These are phyloP conservation scores for Sardinella longiceps DNA, from an alignment of 2,797 vertebrate genomes.

Conservation along the genomic window DNA sequence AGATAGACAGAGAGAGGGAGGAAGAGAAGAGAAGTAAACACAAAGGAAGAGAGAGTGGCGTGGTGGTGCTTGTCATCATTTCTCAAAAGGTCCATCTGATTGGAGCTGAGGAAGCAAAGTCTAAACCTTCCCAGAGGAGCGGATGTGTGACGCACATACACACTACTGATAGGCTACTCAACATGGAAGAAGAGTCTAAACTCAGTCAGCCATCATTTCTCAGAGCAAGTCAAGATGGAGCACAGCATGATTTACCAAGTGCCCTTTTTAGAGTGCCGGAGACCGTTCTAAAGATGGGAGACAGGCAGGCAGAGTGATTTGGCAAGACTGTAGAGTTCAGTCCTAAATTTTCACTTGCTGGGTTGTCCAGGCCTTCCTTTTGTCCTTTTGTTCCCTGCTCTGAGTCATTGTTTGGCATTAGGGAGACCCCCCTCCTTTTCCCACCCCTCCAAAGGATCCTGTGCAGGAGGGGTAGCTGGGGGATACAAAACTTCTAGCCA, in stretches of 20 bases:
- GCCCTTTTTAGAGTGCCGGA: slow-evolving; percentile 21
- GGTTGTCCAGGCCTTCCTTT: slow-evolving; percentile 57
- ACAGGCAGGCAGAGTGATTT: slow-evolving; percentile 18
- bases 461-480: slow-evolving; percentile 54
- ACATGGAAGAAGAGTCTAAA: neutral
- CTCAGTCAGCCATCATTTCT: slow-evolving; percentile 5
- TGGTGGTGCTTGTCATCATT: slow-evolving; percentile 63
- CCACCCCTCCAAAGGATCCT: slow-evolving; percentile 52
- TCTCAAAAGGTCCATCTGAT: slow-evolving; percentile 57
- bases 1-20: slow-evolving; percentile 35
- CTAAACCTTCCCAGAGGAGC: slow-evolving; percentile 66
- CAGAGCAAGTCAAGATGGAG: slow-evolving; percentile 19
- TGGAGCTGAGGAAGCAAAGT: slow-evolving; percentile 68
- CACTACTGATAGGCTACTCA: slow-evolving; percentile 22
- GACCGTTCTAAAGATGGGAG: neutral
- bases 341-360: slow-evolving; percentile 54
- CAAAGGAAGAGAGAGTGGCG: neutral
- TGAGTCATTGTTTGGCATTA: slow-evolving; percentile 70
- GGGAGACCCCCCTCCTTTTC: slow-evolving; percentile 51
- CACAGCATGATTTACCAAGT: neutral
- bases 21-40: neutral
- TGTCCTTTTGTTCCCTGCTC: slow-evolving; percentile 65
- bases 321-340: neutral
- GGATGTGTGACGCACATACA: slow-evolving; percentile 58
- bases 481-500: slow-evolving; percentile 61